Conservation (phyloP, 2,113 vertebrate genomes). For the Stigmatopora nigra region DNA sequence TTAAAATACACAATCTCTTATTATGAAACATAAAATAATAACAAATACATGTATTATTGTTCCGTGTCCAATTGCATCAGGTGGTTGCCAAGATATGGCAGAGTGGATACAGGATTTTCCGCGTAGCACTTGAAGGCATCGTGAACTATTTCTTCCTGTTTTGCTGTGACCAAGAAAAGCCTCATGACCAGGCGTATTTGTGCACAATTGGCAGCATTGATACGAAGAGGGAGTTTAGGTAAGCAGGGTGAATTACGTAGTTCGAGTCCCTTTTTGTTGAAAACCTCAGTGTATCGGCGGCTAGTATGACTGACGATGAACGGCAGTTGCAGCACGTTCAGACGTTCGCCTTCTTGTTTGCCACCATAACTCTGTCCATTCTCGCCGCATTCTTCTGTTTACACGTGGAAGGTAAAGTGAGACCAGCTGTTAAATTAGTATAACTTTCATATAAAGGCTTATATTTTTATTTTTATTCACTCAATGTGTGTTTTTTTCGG, state of each 20-base stretch:
- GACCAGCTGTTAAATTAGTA: background rate
- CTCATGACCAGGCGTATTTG: constrained; percentile 44
- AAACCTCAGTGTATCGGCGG: constrained; percentile 7
- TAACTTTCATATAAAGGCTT: background rate
- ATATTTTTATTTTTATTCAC: background rate
- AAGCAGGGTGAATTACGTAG: constrained; percentile 33
- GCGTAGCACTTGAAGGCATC: constrained; percentile 43
- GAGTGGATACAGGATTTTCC: constrained; percentile 1
- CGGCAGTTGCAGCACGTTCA: constrained; percentile 44
- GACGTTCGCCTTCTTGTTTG: constrained; percentile 39
- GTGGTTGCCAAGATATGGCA: background rate
- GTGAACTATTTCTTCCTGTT: constrained; percentile 23
- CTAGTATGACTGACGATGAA: background rate
- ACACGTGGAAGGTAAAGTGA: constrained; percentile 64
- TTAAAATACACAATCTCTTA: too few relatives aligned
- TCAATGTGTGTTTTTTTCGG: background rate
- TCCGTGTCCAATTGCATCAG: background rate
- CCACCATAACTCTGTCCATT: constrained; percentile 52
- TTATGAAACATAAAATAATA: too few relatives aligned
- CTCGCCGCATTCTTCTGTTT: constrained; percentile 53
- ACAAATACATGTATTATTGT: background rate
- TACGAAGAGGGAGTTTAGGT: constrained; percentile 48
- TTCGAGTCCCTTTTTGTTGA: background rate
- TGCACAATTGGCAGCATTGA: constrained; percentile 33
- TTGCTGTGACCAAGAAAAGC: background rate